Conservation (phyloP, 2,113 vertebrate species). For the Platysteira castanea region DNA sequence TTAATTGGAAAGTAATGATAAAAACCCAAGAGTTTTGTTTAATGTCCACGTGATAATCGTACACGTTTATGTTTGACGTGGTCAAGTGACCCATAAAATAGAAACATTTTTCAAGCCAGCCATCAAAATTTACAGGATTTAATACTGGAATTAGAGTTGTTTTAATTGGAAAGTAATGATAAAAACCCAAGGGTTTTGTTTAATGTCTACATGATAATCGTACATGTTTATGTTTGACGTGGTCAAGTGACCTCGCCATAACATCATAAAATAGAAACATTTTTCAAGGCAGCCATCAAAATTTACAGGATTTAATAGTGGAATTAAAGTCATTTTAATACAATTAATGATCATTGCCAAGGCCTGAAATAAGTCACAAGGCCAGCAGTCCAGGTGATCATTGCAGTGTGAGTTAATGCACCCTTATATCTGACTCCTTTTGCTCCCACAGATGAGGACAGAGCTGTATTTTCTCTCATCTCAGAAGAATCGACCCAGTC, state of each 20-base stretch:
- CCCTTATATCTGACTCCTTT: background rate
- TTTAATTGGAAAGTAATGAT: background rate
- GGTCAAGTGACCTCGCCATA: background rate
- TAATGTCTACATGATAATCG: fast-evolving
- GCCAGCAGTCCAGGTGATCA: background rate
- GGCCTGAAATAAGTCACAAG: background rate
- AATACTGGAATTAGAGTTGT: fast-evolving
- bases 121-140: background rate
- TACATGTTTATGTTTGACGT: fast-evolving
- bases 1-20: fast-evolving
- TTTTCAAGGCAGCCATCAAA: background rate
- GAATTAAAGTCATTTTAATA: fast-evolving
- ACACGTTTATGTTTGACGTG: fast-evolving
- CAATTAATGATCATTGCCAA: background rate
- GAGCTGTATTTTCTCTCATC: slow-evolving; percentile 97
- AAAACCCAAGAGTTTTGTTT: background rate
- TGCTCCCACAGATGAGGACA: slow-evolving; percentile 84
- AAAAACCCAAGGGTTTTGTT: background rate
- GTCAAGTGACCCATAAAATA: background rate
- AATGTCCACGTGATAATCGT: fast-evolving
- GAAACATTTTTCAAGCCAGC: fast-evolving
- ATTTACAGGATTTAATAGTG: background rate
- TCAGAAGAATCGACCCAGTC: slow-evolving; percentile 95
- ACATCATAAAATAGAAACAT: fast-evolving
- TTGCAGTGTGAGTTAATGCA: background rate